Base-by-base conservation (phyloP, 2,113 vertebrate species). In the Festucalex cinctus region DNA sequence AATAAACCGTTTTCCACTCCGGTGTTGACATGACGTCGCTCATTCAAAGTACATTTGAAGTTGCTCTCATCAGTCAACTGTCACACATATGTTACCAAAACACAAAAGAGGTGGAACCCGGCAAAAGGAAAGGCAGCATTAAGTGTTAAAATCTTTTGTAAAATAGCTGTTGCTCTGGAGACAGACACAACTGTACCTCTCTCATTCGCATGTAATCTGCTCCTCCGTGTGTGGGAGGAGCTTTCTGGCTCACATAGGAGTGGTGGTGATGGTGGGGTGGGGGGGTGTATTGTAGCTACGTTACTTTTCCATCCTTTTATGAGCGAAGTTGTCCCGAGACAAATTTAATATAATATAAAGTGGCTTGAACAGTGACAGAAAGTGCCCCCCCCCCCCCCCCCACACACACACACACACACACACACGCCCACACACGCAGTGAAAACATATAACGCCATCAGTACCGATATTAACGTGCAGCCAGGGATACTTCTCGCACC, bases 181-280 rank as follows among this genome's bases (percentile, higher is more conserved):
- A 28, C 51, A 43, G 68, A 68, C 61, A 61, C 22, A 64, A 46
- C 48, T 62, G 59, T 68, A 39, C 48, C 26, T 37, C 26, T 37
- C 28, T 78, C 86, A 86, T 83, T 82, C 79, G 57, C n/a, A 71
- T 6, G 36, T 83, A 86, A 87, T 82, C 83, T 77, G 59, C 24
- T 75, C 9, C 49, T 19, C 22, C 0, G 22, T 54, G 26, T 28
- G 81, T 79, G 85, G 90, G 90, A 35, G 90, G 89, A 81, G 86
- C 82, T 44, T 2, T 32, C 39, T 3, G 64, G 4, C 0, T 20
- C 62, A 64, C 80, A 1, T 32, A 32, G 28, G 28, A 32, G n/a
- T n/a, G n/a, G n/a, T n/a, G n/a, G n/a, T n/a, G n/a, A n/a, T n/a
- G n/a, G n/a, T n/a, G n/a, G n/a, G n/a, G n/a, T n/a, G n/a, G n/a